Base-by-base conservation (phyloP, 2,888 invertebrate species). In the Gisinianus flammeolus region DNA sequence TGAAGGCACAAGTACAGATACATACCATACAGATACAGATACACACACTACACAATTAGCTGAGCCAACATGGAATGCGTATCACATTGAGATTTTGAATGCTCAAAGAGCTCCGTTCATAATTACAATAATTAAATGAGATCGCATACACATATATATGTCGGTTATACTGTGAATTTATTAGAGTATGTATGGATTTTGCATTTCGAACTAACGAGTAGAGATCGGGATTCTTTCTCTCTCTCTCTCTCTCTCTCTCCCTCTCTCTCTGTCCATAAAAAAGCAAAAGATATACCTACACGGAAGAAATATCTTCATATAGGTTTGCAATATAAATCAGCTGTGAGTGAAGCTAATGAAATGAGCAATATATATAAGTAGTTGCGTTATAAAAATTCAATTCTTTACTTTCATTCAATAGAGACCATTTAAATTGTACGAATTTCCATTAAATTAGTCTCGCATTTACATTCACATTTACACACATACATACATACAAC, bases 61-160 rank as follows among this genome's bases (percentile, higher is more conserved):
- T 44, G 44, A 44, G 22, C 67, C 19, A 35, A 67, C 67, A 67
- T 22, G 68, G 72, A 72, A 58, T 72, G 72, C 72, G 72, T 72
- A 58, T 31, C 72, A 58, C 24, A 68, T 68, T 35, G 68, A 12
- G 33, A 44, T 68, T 44, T 35, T 24, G 19, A 44, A 72, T 44
- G 71, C 30, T 58, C 58, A n/a, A 72, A 58, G 72, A 72, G 30
- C 28, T 28, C 58, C 58, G 72, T 56, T 56, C 54, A 28, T 70
- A 70, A 70, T 70, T 26, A 70, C 31, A 56, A 28, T 58, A 56
- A 72, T 58, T 72, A 72, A 72, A 31, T 72, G 69, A 26, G 44
- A 19, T 19, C 19, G 12, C 44, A 44, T 44, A 8, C 12, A 8
- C 35, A 35, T 35, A 8, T 44, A n/a, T n/a, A n/a, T n/a, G n/a